phyloP scores from a whole-genome alignment of 92 coral and sea anemone genomes.

The Parazoanthus atlanticus region DNA sequence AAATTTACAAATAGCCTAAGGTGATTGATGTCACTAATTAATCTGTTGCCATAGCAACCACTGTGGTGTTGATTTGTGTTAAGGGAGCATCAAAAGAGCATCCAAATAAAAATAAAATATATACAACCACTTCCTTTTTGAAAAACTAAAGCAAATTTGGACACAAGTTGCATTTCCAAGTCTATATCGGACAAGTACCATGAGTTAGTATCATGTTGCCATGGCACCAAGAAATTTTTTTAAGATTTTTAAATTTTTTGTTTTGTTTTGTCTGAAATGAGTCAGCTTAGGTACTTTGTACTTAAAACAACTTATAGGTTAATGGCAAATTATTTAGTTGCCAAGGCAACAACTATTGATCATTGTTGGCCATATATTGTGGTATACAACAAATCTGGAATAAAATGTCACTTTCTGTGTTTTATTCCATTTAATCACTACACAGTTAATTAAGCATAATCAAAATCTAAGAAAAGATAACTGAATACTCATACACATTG shows the following conservation, averaged over 20 bases:
- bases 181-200: not conserved
- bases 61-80: not conserved
- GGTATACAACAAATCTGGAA: too few species aligned
- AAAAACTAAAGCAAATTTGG: not conserved
- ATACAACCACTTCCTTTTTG: not conserved
- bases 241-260: not conserved
- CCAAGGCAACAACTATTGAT: too few species aligned
- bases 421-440: not conserved
- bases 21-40: not conserved
- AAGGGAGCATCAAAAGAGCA: not conserved
- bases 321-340: too few species aligned
- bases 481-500: not conserved
- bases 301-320: not conserved
- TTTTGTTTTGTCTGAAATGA: not conserved
- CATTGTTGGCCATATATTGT: too few species aligned
- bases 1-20: not conserved
- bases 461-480: not conserved
- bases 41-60: not conserved
- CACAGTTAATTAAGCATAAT: not conserved
- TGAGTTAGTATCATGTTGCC: slow-evolving; percentile 1
- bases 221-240: slow-evolving; percentile 19
- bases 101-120: not conserved
- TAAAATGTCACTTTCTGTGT: too few species aligned
- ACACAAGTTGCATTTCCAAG: not conserved
- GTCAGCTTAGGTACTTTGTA: not conserved